Percentiles rank a stretch among this genome's conserved stretches.
These are phyloP conservation scores for Pithys albifrons DNA, from an alignment of 2,113 vertebrate genomes.

Conservation along the genomic window DNA sequence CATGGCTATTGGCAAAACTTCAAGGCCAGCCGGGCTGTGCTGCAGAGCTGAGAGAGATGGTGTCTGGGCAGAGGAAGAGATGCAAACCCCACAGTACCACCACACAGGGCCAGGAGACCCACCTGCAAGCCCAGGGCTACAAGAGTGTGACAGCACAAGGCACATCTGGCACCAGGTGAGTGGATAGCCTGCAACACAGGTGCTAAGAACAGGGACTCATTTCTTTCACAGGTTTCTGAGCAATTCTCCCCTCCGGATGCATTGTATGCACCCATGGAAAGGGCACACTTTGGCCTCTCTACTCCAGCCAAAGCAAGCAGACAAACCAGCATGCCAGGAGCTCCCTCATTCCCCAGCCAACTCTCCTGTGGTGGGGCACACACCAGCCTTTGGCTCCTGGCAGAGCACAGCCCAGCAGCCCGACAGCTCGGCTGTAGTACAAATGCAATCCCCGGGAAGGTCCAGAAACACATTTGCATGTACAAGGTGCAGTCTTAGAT, in stretches of 20 bases:
- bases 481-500: slow-evolving; percentile 44
- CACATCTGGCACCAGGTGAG: fast-evolving
- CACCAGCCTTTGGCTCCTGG: neutral
- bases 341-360: neutral
- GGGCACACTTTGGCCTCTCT: neutral
- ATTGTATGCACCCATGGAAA: fast-evolving
- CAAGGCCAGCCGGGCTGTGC: slow-evolving; percentile 9
- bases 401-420: neutral
- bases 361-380: neutral
- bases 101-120: neutral
- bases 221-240: neutral
- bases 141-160: fast-evolving
- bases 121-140: neutral
- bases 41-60: neutral
- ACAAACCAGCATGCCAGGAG: fast-evolving
- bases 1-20: slow-evolving; percentile 1
- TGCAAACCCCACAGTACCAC: neutral
- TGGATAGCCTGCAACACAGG: fast-evolving
- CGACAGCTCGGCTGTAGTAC: neutral
- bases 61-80: neutral
- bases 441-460: neutral
- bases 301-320: neutral
- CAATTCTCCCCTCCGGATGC: fast-evolving
- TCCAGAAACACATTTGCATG: slow-evolving; percentile 49
- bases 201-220: neutral